Conservation (phyloP, 2,797 vertebrate genomes). For the Choloepus didactylus region DNA sequence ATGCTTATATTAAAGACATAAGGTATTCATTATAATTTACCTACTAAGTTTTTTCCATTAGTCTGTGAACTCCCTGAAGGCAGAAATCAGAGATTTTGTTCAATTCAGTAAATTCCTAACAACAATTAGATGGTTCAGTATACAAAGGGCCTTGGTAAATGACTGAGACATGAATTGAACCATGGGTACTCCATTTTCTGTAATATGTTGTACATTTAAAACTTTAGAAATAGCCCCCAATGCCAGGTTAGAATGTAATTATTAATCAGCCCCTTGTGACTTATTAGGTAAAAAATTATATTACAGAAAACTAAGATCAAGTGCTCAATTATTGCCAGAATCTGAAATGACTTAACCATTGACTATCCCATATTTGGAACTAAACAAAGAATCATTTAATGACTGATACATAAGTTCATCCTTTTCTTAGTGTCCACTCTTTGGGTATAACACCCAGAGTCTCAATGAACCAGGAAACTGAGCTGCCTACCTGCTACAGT, state of each 20-base stretch:
- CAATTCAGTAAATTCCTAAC: background rate
- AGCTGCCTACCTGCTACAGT: background rate
- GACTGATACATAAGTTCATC: background rate
- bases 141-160: background rate
- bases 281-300: background rate
- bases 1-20: background rate
- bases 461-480: background rate
- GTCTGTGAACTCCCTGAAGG: background rate
- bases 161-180: background rate
- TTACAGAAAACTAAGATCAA: slow-evolving; percentile 16
- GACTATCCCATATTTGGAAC: background rate
- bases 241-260: slow-evolving; percentile 26
- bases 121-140: background rate
- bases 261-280: background rate
- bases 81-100: background rate
- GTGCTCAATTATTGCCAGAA: background rate
- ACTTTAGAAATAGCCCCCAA: background rate
- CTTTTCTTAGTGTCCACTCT: background rate
- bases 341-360: background rate
- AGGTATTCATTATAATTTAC: background rate
- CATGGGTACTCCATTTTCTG: background rate
- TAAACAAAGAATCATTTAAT: background rate
- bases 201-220: background rate
- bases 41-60: background rate
- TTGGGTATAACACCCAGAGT: background rate